A percentile compares a stretch with the other conserved stretches of the same genome.
Evolutionary conservation across 2,113 vertebrate species (phyloP).

Genomic region (Menidia beryllina): DNA sequence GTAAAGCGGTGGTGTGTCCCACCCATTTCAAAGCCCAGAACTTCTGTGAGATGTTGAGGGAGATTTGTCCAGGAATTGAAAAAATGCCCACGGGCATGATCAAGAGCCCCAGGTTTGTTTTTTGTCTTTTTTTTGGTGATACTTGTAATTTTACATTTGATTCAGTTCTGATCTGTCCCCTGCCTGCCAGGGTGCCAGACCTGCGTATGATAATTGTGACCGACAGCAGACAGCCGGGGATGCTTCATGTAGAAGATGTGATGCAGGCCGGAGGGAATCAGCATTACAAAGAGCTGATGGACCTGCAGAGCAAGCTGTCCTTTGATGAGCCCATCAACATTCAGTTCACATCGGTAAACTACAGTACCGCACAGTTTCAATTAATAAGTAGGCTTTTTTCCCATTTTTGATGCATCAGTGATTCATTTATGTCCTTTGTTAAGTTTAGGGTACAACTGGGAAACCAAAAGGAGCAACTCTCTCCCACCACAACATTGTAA

Average conservation of each 20-base stretch:
- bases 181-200: slow-evolving; percentile 86
- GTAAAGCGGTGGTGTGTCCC: slow-evolving; percentile 92
- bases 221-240: slow-evolving; percentile 86
- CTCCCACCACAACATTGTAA: slow-evolving; percentile 93
- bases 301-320: slow-evolving; percentile 82
- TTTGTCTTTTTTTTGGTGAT: slow-evolving; percentile 43
- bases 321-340: slow-evolving; percentile 91
- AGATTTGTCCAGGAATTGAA: slow-evolving; percentile 89
- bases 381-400: background rate
- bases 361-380: background rate
- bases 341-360: slow-evolving; percentile 92
- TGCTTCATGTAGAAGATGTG: slow-evolving; percentile 87
- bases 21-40: slow-evolving; percentile 89
- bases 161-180: background rate
- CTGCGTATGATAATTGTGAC: slow-evolving; percentile 85
- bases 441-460: slow-evolving; percentile 91
- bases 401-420: background rate
- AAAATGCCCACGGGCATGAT: slow-evolving; percentile 77
- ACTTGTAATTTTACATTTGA: background rate
- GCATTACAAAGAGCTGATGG: slow-evolving; percentile 80
- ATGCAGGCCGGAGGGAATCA: slow-evolving; percentile 84
- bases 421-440: background rate
- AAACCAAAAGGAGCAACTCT: slow-evolving; percentile 92
- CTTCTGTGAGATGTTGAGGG: slow-evolving; percentile 89
- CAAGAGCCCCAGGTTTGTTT: slow-evolving; percentile 87